Evolutionary conservation across 2,113 vertebrate species (phyloP), one percentile per base, ranked within the genome.

Genomic region (Arenaria interpres): DNA sequence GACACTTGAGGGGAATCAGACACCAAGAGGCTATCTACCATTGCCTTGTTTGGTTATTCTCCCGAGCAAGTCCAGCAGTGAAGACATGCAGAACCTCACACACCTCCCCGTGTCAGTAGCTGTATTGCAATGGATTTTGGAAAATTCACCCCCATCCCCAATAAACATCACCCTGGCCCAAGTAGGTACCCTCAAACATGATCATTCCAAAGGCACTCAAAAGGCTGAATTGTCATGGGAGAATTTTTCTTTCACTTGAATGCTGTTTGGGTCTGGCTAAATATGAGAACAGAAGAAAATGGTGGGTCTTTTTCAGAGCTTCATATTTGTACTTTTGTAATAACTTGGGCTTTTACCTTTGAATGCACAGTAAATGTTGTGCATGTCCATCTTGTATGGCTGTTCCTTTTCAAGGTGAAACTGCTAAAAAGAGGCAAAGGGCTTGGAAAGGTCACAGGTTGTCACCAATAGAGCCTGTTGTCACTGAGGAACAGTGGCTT

Each of bases 321-420:
- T 85, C 20, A 14, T 45, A 6, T 23, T 30, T 78, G 8, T 54
- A 4, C 62, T 63, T 85, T 67, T 75, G 6, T 51, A 27, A 7
- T 41, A 68, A 33, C 4, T 21, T 54, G 17, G 4, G 16, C 3
- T 63, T 88, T n/a, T 62, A 21, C 25, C 14, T 82, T 90, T 76
- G 39, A 67, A 50, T 60, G 54, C 11, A 17, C 5, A 30, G 12
- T 32, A 39, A 79, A 33, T 60, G 6, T n/a, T 43, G 35, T n/a
- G 15, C 0, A 1, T 30, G 14, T 37, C 25, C 10, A 12, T 75
- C 53, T 32, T 60, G 8, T n/a, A 15, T 7, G 7, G 22, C 33
- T 67, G 22, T 60, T 72, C 20, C 25, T 76, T 54, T 54, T 35
- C 76, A 83, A 79, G 56, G 35, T 56, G 25, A 78, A 59, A 24